phyloP scores from a whole-genome alignment of 2,113 vertebrate species.

The Istiophorus platypterus region DNA sequence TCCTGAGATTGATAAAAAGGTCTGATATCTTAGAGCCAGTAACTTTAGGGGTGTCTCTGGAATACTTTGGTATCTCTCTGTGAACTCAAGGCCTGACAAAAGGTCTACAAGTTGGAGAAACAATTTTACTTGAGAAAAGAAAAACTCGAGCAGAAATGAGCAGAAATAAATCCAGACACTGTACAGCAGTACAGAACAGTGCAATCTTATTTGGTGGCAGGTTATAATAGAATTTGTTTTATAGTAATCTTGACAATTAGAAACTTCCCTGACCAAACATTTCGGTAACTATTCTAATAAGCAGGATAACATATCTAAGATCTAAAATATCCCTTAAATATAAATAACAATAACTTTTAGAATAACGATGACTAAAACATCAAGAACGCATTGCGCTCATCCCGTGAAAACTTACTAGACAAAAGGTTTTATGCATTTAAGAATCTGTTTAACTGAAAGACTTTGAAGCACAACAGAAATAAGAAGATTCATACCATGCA shows the following conservation, averaged over 20 bases:
- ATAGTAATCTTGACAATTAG: slow-evolving; percentile 77
- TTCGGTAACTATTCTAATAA: slow-evolving; percentile 68
- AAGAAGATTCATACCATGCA: slow-evolving; percentile 63
- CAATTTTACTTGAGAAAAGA: slow-evolving; percentile 55
- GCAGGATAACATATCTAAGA: slow-evolving; percentile 83
- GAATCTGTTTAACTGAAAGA: slow-evolving; percentile 57
- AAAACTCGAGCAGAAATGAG: slow-evolving; percentile 64
- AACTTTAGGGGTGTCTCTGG: slow-evolving; percentile 75
- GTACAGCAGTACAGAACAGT: slow-evolving; percentile 86
- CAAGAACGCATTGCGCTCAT: slow-evolving; percentile 74
- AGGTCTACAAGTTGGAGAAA: slow-evolving; percentile 58
- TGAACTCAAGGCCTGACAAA: slow-evolving; percentile 62
- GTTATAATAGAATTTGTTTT: slow-evolving; percentile 81
- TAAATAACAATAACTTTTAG: slow-evolving; percentile 84
- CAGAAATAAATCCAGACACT: slow-evolving; percentile 77
- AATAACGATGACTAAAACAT: slow-evolving; percentile 79
- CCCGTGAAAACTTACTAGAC: slow-evolving; percentile 74
- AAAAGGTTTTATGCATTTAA: slow-evolving; percentile 66
- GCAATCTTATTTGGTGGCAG: slow-evolving; percentile 88
- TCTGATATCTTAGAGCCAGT: slow-evolving; percentile 72
- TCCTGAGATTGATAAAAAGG: slow-evolving; percentile 86
- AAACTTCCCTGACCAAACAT: slow-evolving; percentile 84
- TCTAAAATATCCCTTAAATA: slow-evolving; percentile 89
- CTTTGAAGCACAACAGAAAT: slow-evolving; percentile 60
- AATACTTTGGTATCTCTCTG: slow-evolving; percentile 88